Base-by-base conservation (phyloP, 2,888 invertebrate species). In the Cataglyphis livida region DNA sequence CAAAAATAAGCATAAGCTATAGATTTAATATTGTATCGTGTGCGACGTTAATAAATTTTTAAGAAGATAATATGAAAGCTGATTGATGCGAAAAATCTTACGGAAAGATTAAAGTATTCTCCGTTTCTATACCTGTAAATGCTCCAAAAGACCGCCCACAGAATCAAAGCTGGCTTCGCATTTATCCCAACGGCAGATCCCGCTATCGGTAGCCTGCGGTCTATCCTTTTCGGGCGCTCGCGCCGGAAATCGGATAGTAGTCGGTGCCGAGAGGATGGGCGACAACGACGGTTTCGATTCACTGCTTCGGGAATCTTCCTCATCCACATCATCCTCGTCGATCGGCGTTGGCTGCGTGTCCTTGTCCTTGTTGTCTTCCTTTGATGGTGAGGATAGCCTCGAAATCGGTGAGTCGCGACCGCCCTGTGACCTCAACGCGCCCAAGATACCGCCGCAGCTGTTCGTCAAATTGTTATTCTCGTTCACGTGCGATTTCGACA, bases 131-230 rank as follows among this genome's bases (percentile, higher is more conserved):
- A 97, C 97, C 96, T 98, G 98, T 95, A 98, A 96, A 95, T 98
- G 98, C 95, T 98, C 98, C 92, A 98, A 95, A 89, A 98, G 96
- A 94, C 97, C 97, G 81, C 97, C 96, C 95, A 97, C 97, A 92
- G 97, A 97, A 87, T 98, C 98, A 91, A 97, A 97, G 93, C 96
- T 96, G 91, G 96, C 96, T 91, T 96, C 96, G 95, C 98, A 98
- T 92, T 97, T 97, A 93, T 97, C 96, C 98, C 98, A 98, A 88
- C 97, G 96, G 93, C 98, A 98, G 83, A 96, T 95, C 2, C 95
- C 95, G 82, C 93, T 93, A 21, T 95, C 95, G 65, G 95, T 95
- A 0, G 95, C 89, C 86, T 94, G 90, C 86, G 92, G 84, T 91
- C 94, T 90, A 90, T 93, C 89, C 84, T 95, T 92, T 88, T 92